Evolutionary conservation across 2,888 invertebrate genomes (phyloP), one percentile per base, ranked within the genome.

Genomic region (Catocala fraxini): DNA sequence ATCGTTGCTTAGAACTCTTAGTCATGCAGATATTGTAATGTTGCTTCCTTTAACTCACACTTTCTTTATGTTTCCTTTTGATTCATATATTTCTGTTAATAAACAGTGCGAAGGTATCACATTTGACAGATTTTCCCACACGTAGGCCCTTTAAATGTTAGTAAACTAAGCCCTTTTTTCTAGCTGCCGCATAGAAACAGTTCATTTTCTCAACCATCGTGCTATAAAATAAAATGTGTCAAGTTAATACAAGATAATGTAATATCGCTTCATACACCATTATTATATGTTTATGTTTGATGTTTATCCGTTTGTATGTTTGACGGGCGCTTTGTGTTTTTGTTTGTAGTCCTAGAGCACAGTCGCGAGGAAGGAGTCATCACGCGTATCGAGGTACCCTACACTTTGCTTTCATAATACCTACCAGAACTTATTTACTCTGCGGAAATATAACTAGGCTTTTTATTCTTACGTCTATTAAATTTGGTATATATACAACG

Each of bases 331-430:
- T 91, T 92, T 91, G 73, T 93, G 92, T 92, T 91, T 86, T 91
- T 92, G 91, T 94, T 93, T 88, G 93, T 94, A 94, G 94, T 94
- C 89, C 88, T 94, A 93, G 94, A 94, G 89, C 94, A 94, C 93
- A 94, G 94, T 91, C 93, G 94, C 83, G 94, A 94, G 92, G 94
- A 94, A 78, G 94, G 94, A 85, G 94, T 94, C 93, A 94, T 94
- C 93, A 94, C 94, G 75, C 94, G 94, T 79, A 93, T 94, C 80
- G 94, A 94, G 94, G 94, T 94, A 94, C 87, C 84, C 80, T 79
- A 90, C 90, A 88, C 85, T 90, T 93, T 92, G 93, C 93, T 94
- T 91, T 88, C 83, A 86, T 88, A 86, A 83, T 80, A 82, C 74
- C 75, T 45, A 39, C 0, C 39, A 34, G 7, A 35, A 2, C 39